Conservation (phyloP, 2,797 vertebrate species). For the Chelidonichthys spinosus region DNA sequence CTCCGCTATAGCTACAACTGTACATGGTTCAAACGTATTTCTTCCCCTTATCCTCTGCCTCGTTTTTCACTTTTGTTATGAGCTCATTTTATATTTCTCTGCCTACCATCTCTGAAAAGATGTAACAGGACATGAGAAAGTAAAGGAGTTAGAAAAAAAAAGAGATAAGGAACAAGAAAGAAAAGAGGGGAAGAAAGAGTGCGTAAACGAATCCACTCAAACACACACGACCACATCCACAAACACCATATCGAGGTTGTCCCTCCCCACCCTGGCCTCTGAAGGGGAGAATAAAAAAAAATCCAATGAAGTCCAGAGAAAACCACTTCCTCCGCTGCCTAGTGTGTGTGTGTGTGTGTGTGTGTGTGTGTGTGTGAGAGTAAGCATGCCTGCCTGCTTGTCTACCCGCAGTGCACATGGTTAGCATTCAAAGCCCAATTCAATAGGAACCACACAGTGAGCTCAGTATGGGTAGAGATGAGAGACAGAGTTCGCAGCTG, state of each 20-base stretch:
- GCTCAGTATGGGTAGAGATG: slow-evolving; percentile 63
- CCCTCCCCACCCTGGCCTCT: slow-evolving; percentile 59
- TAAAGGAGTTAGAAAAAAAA: not conserved
- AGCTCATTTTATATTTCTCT: slow-evolving; percentile 9
- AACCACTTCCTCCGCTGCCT: slow-evolving; percentile 74
- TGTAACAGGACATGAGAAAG: not conserved
- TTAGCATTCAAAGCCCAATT: slow-evolving; percentile 76
- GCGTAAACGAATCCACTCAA: slow-evolving; percentile 47
- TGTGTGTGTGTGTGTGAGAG: slow-evolving; percentile 33
- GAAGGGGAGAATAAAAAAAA: slow-evolving; percentile 60
- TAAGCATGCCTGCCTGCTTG: slow-evolving; percentile 57
- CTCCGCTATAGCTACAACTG: not conserved
- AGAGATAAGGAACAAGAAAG: not conserved
- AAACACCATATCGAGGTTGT: slow-evolving; percentile 27
- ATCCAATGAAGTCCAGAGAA: slow-evolving; percentile 71
- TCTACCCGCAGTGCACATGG: slow-evolving; percentile 75
- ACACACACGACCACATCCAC: not conserved
- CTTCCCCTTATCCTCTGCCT: not conserved
- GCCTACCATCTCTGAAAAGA: not conserved
- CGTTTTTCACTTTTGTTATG: not conserved
- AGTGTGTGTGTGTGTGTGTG: slow-evolving; percentile 29
- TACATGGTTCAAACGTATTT: not conserved
- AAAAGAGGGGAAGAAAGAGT: not conserved
- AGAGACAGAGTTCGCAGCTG: slow-evolving; percentile 65
- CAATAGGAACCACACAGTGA: slow-evolving; percentile 77